Evolutionary conservation across 2,888 invertebrate genomes (phyloP).

Genomic region (Amorpha juglandis): DNA sequence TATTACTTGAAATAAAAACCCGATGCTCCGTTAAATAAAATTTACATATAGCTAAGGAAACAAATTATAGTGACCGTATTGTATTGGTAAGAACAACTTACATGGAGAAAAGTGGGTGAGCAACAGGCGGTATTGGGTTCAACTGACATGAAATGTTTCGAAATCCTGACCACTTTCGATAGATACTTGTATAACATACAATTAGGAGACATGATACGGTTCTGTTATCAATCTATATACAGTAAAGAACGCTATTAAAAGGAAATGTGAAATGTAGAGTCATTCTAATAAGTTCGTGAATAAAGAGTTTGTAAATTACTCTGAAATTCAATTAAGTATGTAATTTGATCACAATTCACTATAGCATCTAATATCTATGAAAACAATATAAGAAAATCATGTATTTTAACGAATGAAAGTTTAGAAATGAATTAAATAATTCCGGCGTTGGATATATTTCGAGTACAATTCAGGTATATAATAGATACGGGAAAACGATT

Average conservation of each 20-base stretch:
- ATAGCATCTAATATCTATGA: no score
- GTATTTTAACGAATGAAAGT: no score
- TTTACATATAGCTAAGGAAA: constrained; percentile 45
- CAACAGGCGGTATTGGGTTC: constrained; percentile 44
- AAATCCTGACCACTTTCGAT: constrained; percentile 59
- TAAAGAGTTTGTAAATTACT: no score
- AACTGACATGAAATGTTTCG: constrained; percentile 57
- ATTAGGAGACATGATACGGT: background rate
- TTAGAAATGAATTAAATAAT: background rate
- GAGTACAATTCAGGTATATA: background rate
- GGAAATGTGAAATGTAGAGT: background rate
- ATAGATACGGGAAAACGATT: background rate
- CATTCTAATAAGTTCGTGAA: background rate
- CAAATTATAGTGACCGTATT: constrained; percentile 44
- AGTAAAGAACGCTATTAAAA: background rate
- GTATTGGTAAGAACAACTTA: constrained; percentile 55
- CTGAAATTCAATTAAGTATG: no score
- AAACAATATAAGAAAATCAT: no score
- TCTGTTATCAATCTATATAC: background rate
- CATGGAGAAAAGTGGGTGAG: constrained; percentile 74
- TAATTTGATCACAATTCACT: no score
- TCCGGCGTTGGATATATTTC: background rate
- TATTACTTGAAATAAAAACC: constrained; percentile 34
- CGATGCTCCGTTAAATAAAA: constrained; percentile 39
- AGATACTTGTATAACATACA: constrained; percentile 22